Percentiles rank a stretch among this genome's conserved stretches.
Conservation (phyloP, 2,888 invertebrate species). For the Trichogramma evanescens region DNA sequence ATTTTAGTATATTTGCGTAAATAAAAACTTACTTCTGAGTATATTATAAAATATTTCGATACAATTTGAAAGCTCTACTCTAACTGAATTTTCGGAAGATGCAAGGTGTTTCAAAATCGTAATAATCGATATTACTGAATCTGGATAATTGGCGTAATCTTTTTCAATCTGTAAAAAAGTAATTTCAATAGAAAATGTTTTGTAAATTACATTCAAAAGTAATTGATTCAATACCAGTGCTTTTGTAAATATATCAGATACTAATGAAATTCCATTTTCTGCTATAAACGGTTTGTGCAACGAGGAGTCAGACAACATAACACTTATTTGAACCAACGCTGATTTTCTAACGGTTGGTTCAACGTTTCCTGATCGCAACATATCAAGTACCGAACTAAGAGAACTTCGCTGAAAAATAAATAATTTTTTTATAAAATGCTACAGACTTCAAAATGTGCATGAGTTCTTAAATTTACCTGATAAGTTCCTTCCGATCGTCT, state of each 20-base stretch:
- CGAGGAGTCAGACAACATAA: conserved; percentile 59
- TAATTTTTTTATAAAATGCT: neutral
- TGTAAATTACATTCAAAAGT: neutral
- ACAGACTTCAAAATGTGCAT: neutral
- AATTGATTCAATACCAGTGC: conserved; percentile 37
- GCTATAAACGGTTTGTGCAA: conserved; percentile 57
- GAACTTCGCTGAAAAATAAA: conserved; percentile 46
- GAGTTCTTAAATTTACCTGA: conserved; percentile 29
- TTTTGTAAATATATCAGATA: conserved; percentile 48
- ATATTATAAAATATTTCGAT: conserved; percentile 47
- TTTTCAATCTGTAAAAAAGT: conserved; percentile 43
- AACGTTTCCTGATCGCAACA: conserved; percentile 43
- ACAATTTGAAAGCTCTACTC: conserved; percentile 54
- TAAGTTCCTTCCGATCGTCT: conserved; percentile 39
- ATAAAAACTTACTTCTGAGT: conserved; percentile 46
- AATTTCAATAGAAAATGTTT: neutral
- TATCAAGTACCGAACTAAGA: conserved; percentile 42
- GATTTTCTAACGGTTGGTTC: conserved; percentile 64
- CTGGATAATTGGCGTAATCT: conserved; percentile 50
- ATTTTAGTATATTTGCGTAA: conserved; percentile 5
- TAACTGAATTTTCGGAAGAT: conserved; percentile 53
- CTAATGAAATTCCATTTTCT: conserved; percentile 52
- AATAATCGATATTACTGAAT: conserved; percentile 50
- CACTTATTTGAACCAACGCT: conserved; percentile 61
- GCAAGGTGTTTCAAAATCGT: conserved; percentile 49